Evolutionary conservation across 2,888 invertebrate genomes (phyloP), one percentile per base, ranked within the genome.

Genomic region (Pterostichus madidus): DNA sequence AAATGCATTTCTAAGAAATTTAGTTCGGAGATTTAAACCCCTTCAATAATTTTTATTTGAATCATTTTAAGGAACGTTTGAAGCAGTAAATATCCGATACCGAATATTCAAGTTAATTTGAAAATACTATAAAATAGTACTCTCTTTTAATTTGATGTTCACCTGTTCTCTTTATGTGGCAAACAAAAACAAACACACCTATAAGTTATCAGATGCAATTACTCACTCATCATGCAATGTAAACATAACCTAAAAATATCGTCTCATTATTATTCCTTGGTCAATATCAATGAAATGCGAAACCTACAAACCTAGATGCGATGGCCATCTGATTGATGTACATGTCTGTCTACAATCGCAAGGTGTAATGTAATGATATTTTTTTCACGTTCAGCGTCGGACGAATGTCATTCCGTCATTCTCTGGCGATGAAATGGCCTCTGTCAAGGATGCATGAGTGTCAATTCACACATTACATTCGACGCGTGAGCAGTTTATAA

Each of bases 401-500:
- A 71, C 71, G 71, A 10, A 13, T 15, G 52, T 53, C 32, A 75
- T 75, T 52, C 44, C 35, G 75, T 53, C 52, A 75, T 75, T 52
- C 44, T 64, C n/a, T n/a, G 53, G 7, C 52, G 32, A 32, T 64
- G 32, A 52, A 75, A 75, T 75, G 75, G 75, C 75, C 75, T 75
- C 53, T 13, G 52, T 52, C 75, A 75, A 75, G 75, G 75, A 49
- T 75, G 46, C 68, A 39, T 11, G 46, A 71, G 68, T 71, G 68
- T 71, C 68, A 71, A 15, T 71, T 64, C 64, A 39, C 35, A 64
- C 64, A 64, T 35, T 64, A 39, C n/a, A 39, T 39, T 17, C 13
- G 68, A 49, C 52, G 75, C 75, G 75, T 75, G 75, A 75, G 53
- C 75, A 32, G 49, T 49, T 64, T 64, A 75, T 73, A 17, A 52